A percentile compares a stretch with the other conserved stretches of the same genome.
Conservation (phyloP, 2,888 invertebrate genomes). For the Tinea semifulvella region DNA sequence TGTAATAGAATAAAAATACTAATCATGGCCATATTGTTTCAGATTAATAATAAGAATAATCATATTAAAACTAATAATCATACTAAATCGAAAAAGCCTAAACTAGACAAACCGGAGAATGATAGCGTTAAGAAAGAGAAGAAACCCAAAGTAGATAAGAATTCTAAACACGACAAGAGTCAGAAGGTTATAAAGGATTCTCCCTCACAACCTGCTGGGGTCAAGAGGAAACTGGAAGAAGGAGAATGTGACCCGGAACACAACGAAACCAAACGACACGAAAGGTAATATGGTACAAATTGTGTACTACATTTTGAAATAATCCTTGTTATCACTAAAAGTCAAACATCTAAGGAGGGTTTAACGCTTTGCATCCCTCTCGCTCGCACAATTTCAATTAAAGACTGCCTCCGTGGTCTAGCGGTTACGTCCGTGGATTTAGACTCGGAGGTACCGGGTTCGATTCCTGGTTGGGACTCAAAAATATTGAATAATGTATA, state of each 20-base stretch:
- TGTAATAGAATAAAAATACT: no score
- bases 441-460: no score
- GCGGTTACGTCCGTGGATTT: no score
- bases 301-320: neutral
- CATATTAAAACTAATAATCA: constrained; percentile 53
- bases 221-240: constrained; percentile 67
- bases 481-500: no score
- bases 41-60: constrained; percentile 24
- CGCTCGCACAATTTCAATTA: no score
- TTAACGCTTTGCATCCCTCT: no score
- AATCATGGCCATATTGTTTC: neutral
- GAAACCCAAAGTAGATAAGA: constrained; percentile 38
- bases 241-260: constrained; percentile 60
- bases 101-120: constrained; percentile 40
- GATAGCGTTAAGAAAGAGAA: constrained; percentile 44
- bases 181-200: constrained; percentile 32
- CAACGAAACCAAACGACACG: constrained; percentile 57
- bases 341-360: no score
- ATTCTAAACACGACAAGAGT: constrained; percentile 34
- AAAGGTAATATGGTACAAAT: constrained; percentile 49
- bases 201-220: constrained; percentile 43
- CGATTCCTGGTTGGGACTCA: no score
- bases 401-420: no score
- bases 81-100: constrained; percentile 36
- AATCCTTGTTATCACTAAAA: no score